Conservation (phyloP, 2,797 vertebrate genomes). For the Eutrigla gurnardus region DNA sequence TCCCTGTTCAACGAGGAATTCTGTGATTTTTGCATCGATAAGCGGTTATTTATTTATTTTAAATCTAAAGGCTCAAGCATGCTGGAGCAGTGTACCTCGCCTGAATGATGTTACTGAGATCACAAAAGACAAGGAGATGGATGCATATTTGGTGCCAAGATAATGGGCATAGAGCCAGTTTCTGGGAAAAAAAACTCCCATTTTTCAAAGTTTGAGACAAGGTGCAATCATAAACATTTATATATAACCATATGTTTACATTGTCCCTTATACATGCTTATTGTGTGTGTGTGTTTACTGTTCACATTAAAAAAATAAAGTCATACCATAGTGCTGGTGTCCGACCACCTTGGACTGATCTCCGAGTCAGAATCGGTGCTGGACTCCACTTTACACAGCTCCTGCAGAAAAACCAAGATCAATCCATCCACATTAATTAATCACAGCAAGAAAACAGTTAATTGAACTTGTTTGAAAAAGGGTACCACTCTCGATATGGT, state of each 20-base stretch:
- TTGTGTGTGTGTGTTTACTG: constrained; percentile 11
- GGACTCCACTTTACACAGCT: constrained; percentile 87
- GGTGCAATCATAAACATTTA: not conserved
- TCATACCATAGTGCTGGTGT: constrained; percentile 83
- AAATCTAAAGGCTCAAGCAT: not conserved
- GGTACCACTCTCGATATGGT: not conserved
- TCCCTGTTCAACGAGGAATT: constrained; percentile 61
- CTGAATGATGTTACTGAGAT: not conserved
- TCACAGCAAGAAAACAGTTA: not conserved
- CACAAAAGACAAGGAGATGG: not conserved
- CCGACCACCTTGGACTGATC: constrained; percentile 80
- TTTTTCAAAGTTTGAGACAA: not conserved
- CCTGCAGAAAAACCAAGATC: constrained; percentile 68
- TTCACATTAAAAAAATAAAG: not conserved
- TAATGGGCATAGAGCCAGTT: not conserved
- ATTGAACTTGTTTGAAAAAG: not conserved
- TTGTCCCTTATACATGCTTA: not conserved
- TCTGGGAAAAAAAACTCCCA: not conserved
- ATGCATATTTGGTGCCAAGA: not conserved
- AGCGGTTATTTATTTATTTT: not conserved
- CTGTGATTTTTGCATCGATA: not conserved
- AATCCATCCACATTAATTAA: constrained; percentile 4
- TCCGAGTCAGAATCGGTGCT: constrained; percentile 90
- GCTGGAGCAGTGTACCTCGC: not conserved
- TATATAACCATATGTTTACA: not conserved